Conservation (phyloP, 2,113 vertebrate genomes). For the Mystacornis crossleyi region DNA sequence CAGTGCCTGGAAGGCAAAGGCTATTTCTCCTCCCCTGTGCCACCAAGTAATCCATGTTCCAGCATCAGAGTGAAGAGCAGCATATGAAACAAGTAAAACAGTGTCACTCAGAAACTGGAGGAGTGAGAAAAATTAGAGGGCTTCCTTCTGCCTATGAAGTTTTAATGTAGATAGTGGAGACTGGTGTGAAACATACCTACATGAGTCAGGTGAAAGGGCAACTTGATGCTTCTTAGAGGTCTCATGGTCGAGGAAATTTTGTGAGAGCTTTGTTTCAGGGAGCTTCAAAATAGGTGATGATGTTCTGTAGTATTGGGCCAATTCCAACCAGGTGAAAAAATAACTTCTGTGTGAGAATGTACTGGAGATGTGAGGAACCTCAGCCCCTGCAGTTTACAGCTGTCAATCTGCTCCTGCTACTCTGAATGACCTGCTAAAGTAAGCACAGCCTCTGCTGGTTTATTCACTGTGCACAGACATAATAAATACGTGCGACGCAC, state of each 20-base stretch:
- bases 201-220: background rate
- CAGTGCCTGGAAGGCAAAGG: background rate
- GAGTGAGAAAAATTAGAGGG: background rate
- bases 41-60: background rate
- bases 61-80: background rate
- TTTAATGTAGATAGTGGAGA: background rate
- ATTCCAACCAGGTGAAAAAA: background rate
- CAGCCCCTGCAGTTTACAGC: background rate
- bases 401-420: background rate
- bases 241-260: background rate
- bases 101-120: background rate
- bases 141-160: background rate
- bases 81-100: background rate
- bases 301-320: background rate
- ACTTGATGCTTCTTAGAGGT: background rate
- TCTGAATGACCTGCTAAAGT: background rate
- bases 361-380: background rate
- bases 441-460: background rate
- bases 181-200: background rate
- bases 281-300: background rate
- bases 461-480: background rate
- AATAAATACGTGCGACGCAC: background rate
- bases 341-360: background rate
- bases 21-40: background rate
- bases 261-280: background rate